Percentiles rank a stretch among this genome's conserved stretches.
Evolutionary conservation across 2,888 invertebrate genomes (phyloP).

Genomic region (Pristionchus fissidentatus): DNA sequence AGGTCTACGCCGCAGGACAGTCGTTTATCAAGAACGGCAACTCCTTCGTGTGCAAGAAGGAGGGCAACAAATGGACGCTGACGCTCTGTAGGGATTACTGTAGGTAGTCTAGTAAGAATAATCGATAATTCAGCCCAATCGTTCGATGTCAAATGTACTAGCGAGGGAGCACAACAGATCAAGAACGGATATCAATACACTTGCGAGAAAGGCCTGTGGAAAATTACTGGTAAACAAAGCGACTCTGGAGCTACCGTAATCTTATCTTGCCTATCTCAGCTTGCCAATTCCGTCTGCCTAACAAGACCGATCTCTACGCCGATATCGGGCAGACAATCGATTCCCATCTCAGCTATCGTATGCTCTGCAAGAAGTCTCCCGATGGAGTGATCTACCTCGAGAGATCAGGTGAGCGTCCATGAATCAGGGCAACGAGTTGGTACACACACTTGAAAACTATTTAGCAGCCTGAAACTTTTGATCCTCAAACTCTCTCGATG

Average conservation of each 20-base stretch:
- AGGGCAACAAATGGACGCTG: not conserved
- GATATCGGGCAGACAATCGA: slow-evolving; percentile 34
- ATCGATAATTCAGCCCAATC: slow-evolving; percentile 25
- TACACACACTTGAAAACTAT: no score
- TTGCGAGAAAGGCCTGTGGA: slow-evolving; percentile 18
- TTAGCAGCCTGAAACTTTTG: no score
- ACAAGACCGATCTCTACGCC: slow-evolving; percentile 31
- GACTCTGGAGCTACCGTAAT: not conserved
- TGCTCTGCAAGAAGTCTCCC: slow-evolving; percentile 10
- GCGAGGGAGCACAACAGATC: not conserved
- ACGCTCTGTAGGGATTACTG: not conserved
- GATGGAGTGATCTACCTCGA: slow-evolving; percentile 37
- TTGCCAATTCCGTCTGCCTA: slow-evolving; percentile 25
- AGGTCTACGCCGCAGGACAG: not conserved
- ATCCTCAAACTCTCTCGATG: no score
- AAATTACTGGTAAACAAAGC: not conserved
- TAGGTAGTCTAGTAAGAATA: not conserved
- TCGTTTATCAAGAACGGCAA: slow-evolving; percentile 23
- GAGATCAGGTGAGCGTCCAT: not conserved
- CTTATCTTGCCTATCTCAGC: not conserved
- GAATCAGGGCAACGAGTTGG: no score
- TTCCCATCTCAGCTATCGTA: slow-evolving; percentile 35
- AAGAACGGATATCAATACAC: slow-evolving; percentile 20
- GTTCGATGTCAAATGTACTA: not conserved
- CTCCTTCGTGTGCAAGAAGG: slow-evolving; percentile 18